Conservation (phyloP, 1,140 invertebrate genomes). For the Odontomachus brunneus region DNA sequence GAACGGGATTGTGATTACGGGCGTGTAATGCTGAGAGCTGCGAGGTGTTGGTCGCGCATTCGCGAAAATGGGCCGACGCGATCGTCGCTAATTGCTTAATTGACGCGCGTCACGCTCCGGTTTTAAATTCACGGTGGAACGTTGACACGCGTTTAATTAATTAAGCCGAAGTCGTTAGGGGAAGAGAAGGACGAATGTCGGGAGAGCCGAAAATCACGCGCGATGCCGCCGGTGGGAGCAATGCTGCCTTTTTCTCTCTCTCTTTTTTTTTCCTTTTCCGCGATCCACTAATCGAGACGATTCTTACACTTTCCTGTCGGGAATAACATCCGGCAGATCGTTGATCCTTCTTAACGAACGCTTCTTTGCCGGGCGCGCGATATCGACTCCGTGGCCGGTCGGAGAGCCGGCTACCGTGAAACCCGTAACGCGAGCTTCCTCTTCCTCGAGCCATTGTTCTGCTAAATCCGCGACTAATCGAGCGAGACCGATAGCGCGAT, state of each 20-base stretch:
- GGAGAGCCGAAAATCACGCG: slow-evolving; percentile 22
- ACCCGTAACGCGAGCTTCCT: slow-evolving; percentile 70
- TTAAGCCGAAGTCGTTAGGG: too few species aligned
- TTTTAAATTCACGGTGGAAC: slow-evolving; percentile 9
- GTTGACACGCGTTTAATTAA: not conserved
- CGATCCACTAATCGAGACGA: slow-evolving; percentile 38
- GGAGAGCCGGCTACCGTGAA: slow-evolving; percentile 67
- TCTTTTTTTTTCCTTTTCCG: not conserved
- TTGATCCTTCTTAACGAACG: slow-evolving; percentile 37
- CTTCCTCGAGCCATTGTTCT: slow-evolving; percentile 71
- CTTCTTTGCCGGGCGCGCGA: slow-evolving; percentile 21
- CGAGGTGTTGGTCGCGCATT: not conserved
- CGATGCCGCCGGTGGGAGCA: not conserved
- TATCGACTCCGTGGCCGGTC: slow-evolving; percentile 25
- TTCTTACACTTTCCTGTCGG: slow-evolving; percentile 48
- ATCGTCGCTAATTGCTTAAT: slow-evolving; percentile 45
- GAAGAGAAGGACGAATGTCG: too few species aligned
- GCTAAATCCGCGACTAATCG: slow-evolving; percentile 64
- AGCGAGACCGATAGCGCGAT: slow-evolving; percentile 62
- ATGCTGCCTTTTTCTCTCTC: not conserved
- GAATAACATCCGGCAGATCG: slow-evolving; percentile 53
- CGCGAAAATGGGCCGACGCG: not conserved
- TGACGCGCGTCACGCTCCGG: slow-evolving; percentile 5
- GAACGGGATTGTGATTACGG: slow-evolving; percentile 6
- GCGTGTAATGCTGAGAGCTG: too few species aligned